Conservation (phyloP, 2,888 invertebrate species). For the Melitaea athalia region DNA sequence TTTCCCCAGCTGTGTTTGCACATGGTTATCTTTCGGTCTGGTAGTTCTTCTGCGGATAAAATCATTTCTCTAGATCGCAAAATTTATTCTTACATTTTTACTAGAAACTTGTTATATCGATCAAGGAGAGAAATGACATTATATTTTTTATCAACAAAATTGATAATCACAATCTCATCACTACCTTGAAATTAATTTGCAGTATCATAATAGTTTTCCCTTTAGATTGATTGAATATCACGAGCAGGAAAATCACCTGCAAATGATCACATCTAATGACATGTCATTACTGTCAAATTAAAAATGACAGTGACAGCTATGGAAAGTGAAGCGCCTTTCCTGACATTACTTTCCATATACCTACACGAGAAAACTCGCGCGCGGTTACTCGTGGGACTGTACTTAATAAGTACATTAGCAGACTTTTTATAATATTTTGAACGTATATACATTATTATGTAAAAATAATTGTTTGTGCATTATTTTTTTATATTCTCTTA, state of each 20-base stretch:
- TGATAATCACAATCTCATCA: slow-evolving; percentile 19
- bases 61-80: too few species aligned
- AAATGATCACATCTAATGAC: slow-evolving; percentile 45
- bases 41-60: too few species aligned
- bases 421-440: neutral
- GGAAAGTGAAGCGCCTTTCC: slow-evolving; percentile 53
- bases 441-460: too few species aligned
- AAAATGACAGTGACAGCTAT: slow-evolving; percentile 45
- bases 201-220: slow-evolving; percentile 34
- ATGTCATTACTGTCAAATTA: slow-evolving; percentile 56
- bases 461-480: too few species aligned
- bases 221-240: slow-evolving; percentile 40
- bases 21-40: too few species aligned
- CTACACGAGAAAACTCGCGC: slow-evolving; percentile 37
- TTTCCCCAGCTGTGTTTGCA: too few species aligned
- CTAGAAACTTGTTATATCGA: neutral
- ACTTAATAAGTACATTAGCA: neutral
- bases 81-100: neutral
- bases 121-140: neutral
- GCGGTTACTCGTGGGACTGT: slow-evolving; percentile 6
- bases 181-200: slow-evolving; percentile 18
- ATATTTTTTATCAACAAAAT: neutral
- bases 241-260: slow-evolving; percentile 33
- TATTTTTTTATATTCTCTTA: neutral
- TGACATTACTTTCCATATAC: slow-evolving; percentile 41